Conservation (phyloP, 1,140 invertebrate species). For the Trichogramma pretiosum region DNA sequence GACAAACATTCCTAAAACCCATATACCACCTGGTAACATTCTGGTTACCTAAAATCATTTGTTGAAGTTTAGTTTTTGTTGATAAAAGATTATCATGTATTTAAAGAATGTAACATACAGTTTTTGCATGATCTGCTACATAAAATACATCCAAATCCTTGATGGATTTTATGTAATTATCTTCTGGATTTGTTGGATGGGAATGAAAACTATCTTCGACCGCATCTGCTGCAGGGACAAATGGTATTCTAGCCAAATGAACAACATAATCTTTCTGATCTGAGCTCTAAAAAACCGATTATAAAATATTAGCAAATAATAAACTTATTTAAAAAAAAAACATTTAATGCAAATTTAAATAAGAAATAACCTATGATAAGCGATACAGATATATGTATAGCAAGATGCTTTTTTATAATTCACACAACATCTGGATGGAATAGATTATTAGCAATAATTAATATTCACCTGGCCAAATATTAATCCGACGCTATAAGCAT, state of each 20-base stretch:
- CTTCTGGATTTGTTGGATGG: constrained; percentile 15
- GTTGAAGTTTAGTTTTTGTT: constrained; percentile 9
- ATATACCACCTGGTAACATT: constrained; percentile 75
- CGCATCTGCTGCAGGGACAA: constrained; percentile 50
- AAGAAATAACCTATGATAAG: neutral
- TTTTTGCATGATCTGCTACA: constrained; percentile 61
- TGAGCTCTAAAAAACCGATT: constrained; percentile 51
- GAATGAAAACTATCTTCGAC: constrained; percentile 34
- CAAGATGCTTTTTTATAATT: too few species aligned
- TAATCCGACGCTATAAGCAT: constrained; percentile 54
- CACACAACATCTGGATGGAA: too few species aligned
- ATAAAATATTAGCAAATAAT: too few species aligned
- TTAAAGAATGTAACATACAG: constrained; percentile 36
- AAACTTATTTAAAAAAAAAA: too few species aligned
- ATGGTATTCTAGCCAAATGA: constrained; percentile 62
- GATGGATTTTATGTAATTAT: constrained; percentile 35
- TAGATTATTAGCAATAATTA: constrained; percentile 2
- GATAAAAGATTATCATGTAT: constrained; percentile 9
- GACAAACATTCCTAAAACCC: constrained; percentile 58
- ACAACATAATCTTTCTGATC: constrained; percentile 60
- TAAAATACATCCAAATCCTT: constrained; percentile 50
- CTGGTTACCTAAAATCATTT: constrained; percentile 51
- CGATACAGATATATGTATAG: constrained; percentile 7
- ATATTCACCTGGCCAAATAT: constrained; percentile 57
- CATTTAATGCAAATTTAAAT: constrained; percentile 3